Base-by-base conservation (phyloP, 2,888 invertebrate genomes). In the Drosophila rubida region DNA sequence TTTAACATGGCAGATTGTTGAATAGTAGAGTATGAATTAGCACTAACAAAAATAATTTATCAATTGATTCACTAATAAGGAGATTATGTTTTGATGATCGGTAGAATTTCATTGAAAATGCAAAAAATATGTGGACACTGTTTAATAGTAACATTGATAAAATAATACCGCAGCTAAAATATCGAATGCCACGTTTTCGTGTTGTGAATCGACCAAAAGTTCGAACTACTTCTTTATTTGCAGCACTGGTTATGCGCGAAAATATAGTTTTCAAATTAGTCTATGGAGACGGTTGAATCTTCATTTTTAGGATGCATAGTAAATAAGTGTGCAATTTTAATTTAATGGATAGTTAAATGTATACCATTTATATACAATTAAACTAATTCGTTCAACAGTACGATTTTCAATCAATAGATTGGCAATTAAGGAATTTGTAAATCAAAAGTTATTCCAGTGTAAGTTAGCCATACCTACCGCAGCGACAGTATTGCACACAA, bases 381-480 rank as follows among this genome's bases (percentile, higher is more conserved):
- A n/a, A n/a, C n/a, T n/a, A n/a, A n/a, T n/a, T n/a, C n/a, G n/a
- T n/a, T n/a, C n/a, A n/a, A n/a, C n/a, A 32, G 11, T 46, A 2
- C 27, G 16, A 5, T 7, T 16, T 53, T 22, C 11, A 32, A 13
- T n/a, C 14, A 2, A 22, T 23, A 22, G 11, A n/a, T 35, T 45
- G 13, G n/a, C 23, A 14, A 41, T 41, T 9, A 8, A 30, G n/a
- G 5, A 23, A 32, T 39, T 46, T 46, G 22, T 14, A 19, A 27
- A 46, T 50, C 48, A 44, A 4, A 39, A n/a, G 42, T 53, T 41
- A 49, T 61, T 61, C 16, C 51, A 48, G 46, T 54, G 35, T 19
- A 48, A 37, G 42, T 44, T 19, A 19, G 9, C 49, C 19, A 44
- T 76, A 80, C 80, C 87, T 82, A 82, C 85, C 81, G 87, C 87